Percentiles rank a stretch among this genome's conserved stretches.
phyloP scores from a whole-genome alignment of 2,797 vertebrate genomes.

The Manis javanica region DNA sequence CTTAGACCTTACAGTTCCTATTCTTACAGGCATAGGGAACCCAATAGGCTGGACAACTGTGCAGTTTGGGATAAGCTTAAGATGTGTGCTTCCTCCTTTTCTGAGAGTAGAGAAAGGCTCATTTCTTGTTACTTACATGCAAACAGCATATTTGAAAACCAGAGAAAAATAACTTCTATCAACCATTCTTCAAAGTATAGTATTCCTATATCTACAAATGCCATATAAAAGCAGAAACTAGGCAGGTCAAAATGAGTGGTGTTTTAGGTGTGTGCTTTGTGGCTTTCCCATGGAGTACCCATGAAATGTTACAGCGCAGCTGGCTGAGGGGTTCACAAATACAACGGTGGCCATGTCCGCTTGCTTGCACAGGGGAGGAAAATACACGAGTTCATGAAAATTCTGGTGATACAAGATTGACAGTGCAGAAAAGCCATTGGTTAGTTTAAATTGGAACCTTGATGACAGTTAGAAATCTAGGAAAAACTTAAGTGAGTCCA shows the following conservation, averaged over 20 bases:
- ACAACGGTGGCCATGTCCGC: not conserved
- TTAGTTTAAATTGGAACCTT: conserved; percentile 27
- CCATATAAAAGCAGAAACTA: not conserved
- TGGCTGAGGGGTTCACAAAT: not conserved
- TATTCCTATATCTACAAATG: not conserved
- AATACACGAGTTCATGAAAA: conserved; percentile 20
- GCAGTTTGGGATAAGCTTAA: not conserved
- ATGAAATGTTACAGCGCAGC: not conserved
- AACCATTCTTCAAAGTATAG: not conserved
- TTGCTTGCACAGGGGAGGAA: not conserved
- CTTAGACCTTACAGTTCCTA: not conserved
- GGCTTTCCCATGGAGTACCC: not conserved
- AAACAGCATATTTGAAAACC: conserved; percentile 7
- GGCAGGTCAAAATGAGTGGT: not conserved
- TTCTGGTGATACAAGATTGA: not conserved
- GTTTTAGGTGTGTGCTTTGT: conserved; percentile 4
- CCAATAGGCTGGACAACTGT: not conserved
- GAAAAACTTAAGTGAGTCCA: not conserved
- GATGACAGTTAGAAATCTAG: not conserved
- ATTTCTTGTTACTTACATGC: conserved; percentile 18
- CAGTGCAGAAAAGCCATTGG: conserved; percentile 18
- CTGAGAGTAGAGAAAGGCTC: not conserved
- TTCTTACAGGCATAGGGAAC: not conserved
- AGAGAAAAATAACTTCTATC: not conserved
- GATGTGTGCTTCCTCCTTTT: not conserved